Conservation (phyloP, 2,113 vertebrate genomes). For the Xiphophorus couchianus region DNA sequence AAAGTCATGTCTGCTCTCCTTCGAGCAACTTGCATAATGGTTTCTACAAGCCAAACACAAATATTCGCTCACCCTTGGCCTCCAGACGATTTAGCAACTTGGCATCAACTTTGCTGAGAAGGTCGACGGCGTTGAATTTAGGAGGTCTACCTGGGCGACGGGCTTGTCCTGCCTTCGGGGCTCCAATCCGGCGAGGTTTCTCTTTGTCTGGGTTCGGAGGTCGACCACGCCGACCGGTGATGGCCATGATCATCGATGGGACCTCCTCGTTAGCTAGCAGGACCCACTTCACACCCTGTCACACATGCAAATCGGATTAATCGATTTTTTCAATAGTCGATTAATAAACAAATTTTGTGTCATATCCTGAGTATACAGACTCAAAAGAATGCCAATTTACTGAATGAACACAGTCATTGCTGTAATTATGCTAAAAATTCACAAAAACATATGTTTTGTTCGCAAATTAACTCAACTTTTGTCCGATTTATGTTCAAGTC, state of each 20-base stretch:
- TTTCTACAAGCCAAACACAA: not conserved
- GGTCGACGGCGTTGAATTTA: slow-evolving; percentile 87
- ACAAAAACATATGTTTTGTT: no score
- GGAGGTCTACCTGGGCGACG: slow-evolving; percentile 89
- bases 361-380: no score
- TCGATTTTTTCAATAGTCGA: no score
- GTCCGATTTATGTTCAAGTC: not conserved
- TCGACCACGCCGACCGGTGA: slow-evolving; percentile 93
- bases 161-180: slow-evolving; percentile 70
- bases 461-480: no score
- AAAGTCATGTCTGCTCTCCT: not conserved
- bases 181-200: slow-evolving; percentile 74
- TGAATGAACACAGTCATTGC: no score
- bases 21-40: not conserved
- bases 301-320: not conserved
- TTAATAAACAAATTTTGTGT: no score
- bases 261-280: slow-evolving; percentile 91
- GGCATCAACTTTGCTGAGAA: slow-evolving; percentile 89
- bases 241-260: slow-evolving; percentile 95
- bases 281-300: slow-evolving; percentile 89
- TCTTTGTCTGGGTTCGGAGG: slow-evolving; percentile 93
- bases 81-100: slow-evolving; percentile 87
- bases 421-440: no score
- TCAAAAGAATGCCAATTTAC: no score
- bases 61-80: slow-evolving; percentile 84